Evolutionary conservation across 2,797 vertebrate genomes (phyloP).

Genomic region (Lutra lutra): DNA sequence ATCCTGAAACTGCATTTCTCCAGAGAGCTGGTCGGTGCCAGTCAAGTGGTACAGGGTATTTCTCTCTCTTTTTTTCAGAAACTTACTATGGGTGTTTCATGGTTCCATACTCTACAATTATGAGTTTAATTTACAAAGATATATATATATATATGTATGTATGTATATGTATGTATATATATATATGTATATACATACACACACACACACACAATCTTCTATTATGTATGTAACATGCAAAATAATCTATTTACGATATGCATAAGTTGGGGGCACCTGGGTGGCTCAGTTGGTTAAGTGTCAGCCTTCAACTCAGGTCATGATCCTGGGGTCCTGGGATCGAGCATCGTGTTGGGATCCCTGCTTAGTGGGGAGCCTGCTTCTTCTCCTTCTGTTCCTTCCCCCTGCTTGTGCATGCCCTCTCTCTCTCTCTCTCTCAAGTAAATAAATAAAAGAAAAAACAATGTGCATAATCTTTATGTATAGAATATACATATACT

Average conservation of each 20-base stretch:
- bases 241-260: too few relatives aligned
- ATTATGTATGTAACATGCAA: too few relatives aligned
- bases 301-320: background rate
- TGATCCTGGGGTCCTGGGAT: background rate
- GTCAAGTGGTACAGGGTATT: background rate
- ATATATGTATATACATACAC: too few relatives aligned
- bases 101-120: too few relatives aligned
- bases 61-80: background rate
- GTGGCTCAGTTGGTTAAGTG: too few relatives aligned
- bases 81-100: background rate
- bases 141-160: too few relatives aligned
- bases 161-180: too few relatives aligned
- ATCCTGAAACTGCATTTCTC: background rate
- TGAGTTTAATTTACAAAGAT: too few relatives aligned
- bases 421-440: background rate
- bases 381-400: background rate
- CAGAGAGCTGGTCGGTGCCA: too few relatives aligned
- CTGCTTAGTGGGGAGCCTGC: background rate
- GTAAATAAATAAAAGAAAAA: background rate
- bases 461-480: background rate
- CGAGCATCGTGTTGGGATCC: background rate
- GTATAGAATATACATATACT: background rate
- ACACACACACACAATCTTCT: too few relatives aligned
- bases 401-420: background rate
- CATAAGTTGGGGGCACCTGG: too few relatives aligned